Percentiles rank a stretch among this genome's conserved stretches.
Evolutionary conservation across 2,797 vertebrate species (phyloP).

Genomic region (Huso huso): DNA sequence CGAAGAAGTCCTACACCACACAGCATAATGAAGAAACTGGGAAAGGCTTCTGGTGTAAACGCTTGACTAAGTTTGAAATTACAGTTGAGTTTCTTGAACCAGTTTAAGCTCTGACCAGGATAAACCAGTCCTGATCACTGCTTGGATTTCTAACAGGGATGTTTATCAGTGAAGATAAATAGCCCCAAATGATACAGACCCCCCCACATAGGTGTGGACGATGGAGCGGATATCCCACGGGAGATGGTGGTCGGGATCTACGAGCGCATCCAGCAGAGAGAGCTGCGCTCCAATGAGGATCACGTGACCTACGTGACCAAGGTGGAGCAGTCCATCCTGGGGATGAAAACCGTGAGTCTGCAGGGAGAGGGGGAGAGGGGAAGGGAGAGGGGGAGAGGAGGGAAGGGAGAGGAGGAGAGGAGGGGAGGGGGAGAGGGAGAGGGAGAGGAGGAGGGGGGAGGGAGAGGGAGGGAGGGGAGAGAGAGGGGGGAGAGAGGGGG

Average conservation of each 20-base stretch:
- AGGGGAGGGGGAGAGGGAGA: slow-evolving; percentile 6
- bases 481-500: not conserved
- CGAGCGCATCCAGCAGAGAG: slow-evolving; percentile 92
- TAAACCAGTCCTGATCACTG: too few relatives aligned
- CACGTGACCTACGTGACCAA: slow-evolving; percentile 97
- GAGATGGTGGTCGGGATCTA: slow-evolving; percentile 97
- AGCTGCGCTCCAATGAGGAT: slow-evolving; percentile 93
- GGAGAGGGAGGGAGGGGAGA: too few relatives aligned
- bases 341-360: slow-evolving; percentile 80
- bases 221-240: slow-evolving; percentile 92
- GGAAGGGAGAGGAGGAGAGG: slow-evolving; percentile 4
- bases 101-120: too few relatives aligned
- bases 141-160: too few relatives aligned
- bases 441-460: too few relatives aligned
- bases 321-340: slow-evolving; percentile 92
- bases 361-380: not conserved
- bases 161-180: too few relatives aligned
- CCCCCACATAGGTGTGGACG: slow-evolving; percentile 76
- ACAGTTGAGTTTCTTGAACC: too few relatives aligned
- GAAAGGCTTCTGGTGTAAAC: too few relatives aligned
- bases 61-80: too few relatives aligned
- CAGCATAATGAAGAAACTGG: too few relatives aligned
- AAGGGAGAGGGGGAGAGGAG: slow-evolving; percentile 13
- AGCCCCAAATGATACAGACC: too few relatives aligned
- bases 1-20: too few relatives aligned